Evolutionary conservation across 2,888 invertebrate genomes (phyloP).

Genomic region (Capitulum mitella): DNA sequence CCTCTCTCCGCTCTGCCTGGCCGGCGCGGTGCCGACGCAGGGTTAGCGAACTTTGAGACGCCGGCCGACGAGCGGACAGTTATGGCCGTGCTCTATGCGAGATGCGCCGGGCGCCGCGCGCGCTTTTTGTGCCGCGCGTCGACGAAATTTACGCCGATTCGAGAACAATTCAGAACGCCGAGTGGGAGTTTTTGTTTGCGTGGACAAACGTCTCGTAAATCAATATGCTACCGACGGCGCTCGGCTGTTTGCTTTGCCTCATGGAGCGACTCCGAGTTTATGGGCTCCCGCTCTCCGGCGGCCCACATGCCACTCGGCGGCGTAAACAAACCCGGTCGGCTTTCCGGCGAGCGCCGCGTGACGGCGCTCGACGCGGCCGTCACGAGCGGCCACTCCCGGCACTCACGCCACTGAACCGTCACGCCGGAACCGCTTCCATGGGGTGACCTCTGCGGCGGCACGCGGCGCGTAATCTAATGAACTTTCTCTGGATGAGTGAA

Average conservation of each 20-base stretch:
- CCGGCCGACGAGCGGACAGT: neutral
- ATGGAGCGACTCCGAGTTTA: neutral
- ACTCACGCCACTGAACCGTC: neutral
- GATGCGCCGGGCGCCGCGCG: neutral
- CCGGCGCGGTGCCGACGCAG: too few relatives aligned
- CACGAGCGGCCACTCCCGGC: neutral
- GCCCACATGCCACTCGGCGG: neutral
- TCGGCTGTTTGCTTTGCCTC: conserved; percentile 3
- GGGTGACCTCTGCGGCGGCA: neutral
- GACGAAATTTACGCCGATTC: conserved; percentile 6
- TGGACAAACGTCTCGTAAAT: conserved; percentile 19
- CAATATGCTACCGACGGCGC: neutral
- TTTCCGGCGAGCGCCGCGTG: neutral
- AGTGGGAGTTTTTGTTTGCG: conserved; percentile 9
- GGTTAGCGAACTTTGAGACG: neutral
- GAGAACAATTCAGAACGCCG: neutral
- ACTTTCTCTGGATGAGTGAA: conserved; percentile 11
- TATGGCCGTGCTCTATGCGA: neutral
- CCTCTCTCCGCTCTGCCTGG: too few relatives aligned
- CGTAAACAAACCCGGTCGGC: neutral
- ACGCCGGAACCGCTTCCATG: too few relatives aligned
- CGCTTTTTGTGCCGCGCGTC: neutral
- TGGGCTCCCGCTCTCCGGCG: neutral
- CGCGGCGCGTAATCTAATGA: neutral
- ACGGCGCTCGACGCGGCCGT: neutral